Evolutionary conservation across 2,113 vertebrate species (phyloP).

Genomic region (Oreochromis aureus): DNA sequence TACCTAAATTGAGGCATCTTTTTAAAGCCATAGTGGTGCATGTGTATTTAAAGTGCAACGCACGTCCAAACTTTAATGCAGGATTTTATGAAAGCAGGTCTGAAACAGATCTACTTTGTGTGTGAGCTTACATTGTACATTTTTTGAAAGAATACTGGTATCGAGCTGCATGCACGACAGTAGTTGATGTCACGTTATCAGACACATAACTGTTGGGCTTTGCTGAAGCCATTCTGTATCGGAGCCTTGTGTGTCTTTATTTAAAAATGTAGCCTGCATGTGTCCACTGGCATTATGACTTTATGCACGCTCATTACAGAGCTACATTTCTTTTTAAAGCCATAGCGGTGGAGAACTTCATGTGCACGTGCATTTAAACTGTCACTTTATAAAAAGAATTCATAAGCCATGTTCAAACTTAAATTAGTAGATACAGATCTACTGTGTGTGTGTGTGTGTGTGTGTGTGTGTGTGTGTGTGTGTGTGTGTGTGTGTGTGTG

Average conservation of each 20-base stretch:
- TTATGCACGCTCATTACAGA: not conserved
- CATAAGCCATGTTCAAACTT: not conserved
- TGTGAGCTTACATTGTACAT: not conserved
- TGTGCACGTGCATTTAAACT: not conserved
- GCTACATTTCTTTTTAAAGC: not conserved
- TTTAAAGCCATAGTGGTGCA: not conserved
- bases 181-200: not conserved
- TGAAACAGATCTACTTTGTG: not conserved
- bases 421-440: not conserved
- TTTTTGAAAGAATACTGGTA: not conserved
- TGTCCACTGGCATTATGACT: not conserved
- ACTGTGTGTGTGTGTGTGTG: rapidly evolving
- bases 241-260: not conserved
- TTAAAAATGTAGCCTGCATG: not conserved
- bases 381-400: not conserved
- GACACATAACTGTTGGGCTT: not conserved
- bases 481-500: too few species aligned
- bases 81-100: not conserved
- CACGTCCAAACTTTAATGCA: not conserved
- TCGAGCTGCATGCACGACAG: not conserved
- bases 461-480: not conserved
- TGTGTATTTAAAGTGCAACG: not conserved
- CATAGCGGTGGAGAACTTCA: not conserved
- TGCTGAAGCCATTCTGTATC: not conserved
- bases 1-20: not conserved